Conservation (phyloP, 2,888 invertebrate species). For the Peribatodes rhomboidaria region DNA sequence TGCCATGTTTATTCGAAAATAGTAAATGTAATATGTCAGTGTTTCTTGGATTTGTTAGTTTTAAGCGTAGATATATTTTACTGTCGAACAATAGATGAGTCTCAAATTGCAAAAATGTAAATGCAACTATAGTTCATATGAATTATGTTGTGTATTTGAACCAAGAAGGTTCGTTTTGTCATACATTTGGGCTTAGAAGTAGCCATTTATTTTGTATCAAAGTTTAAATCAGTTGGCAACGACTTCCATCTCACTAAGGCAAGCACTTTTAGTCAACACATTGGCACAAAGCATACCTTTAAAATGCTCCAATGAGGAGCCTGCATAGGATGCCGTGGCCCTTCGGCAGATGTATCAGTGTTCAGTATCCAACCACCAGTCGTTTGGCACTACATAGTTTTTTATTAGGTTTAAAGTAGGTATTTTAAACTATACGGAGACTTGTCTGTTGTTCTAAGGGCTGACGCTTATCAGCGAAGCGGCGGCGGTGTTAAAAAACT, state of each 20-base stretch:
- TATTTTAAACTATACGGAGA: background rate
- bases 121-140: background rate
- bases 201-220: background rate
- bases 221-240: too few relatives aligned
- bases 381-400: too few relatives aligned
- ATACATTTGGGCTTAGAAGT: background rate
- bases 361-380: too few relatives aligned
- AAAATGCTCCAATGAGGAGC: too few relatives aligned
- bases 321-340: too few relatives aligned
- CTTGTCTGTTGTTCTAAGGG: slow-evolving; percentile 2
- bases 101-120: background rate
- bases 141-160: background rate
- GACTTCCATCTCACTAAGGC: too few relatives aligned
- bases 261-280: too few relatives aligned
- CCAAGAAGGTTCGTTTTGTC: too few relatives aligned
- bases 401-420: too few relatives aligned
- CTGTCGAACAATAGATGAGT: slow-evolving; percentile 6
- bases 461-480: background rate
- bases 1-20: slow-evolving; percentile 29
- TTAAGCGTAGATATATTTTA: slow-evolving; percentile 7
- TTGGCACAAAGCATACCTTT: too few relatives aligned
- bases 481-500: background rate
- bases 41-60: slow-evolving; percentile 4
- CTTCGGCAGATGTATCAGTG: too few relatives aligned
- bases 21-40: background rate